Evolutionary conservation across 1,140 invertebrate genomes (phyloP).

Genomic region (Temnothorax longispinosus): DNA sequence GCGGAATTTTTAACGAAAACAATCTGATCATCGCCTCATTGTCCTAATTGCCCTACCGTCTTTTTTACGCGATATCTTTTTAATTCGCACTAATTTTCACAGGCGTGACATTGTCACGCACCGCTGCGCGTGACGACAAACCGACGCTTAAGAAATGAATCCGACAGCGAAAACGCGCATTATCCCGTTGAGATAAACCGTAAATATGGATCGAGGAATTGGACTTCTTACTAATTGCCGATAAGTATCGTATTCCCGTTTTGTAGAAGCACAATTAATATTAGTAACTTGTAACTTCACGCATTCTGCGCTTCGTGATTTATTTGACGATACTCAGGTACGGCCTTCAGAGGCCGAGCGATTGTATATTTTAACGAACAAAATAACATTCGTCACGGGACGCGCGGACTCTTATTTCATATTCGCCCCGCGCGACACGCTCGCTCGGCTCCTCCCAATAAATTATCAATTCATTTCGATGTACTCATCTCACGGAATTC

Average conservation of each 20-base stretch:
- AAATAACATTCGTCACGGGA: conserved; percentile 37
- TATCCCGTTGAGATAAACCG: not conserved
- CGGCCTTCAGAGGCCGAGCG: conserved; percentile 51
- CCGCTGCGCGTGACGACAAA: not conserved
- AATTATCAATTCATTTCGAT: conserved; percentile 40
- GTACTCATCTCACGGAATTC: conserved; percentile 38
- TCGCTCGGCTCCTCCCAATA: conserved; percentile 24
- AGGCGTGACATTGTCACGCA: not conserved
- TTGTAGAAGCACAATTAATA: conserved; percentile 24
- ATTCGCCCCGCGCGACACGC: not conserved
- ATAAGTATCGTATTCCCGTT: conserved; percentile 1
- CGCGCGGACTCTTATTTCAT: conserved; percentile 27
- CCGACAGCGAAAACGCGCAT: not conserved
- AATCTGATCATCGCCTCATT: not conserved
- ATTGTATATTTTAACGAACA: conserved; percentile 22
- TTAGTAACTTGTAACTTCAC: not conserved
- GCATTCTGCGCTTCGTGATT: conserved; percentile 24
- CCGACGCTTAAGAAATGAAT: not conserved
- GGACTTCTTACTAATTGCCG: not conserved
- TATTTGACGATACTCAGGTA: conserved; percentile 38
- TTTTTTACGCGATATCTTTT: not conserved
- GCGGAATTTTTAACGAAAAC: not conserved
- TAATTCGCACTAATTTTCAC: not conserved
- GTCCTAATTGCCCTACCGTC: no score
- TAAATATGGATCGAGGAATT: not conserved